These are phyloP conservation scores for Pocillopora verrucosa DNA, from an alignment of 64 coral and sea anemone species.

Conservation along the genomic window DNA sequence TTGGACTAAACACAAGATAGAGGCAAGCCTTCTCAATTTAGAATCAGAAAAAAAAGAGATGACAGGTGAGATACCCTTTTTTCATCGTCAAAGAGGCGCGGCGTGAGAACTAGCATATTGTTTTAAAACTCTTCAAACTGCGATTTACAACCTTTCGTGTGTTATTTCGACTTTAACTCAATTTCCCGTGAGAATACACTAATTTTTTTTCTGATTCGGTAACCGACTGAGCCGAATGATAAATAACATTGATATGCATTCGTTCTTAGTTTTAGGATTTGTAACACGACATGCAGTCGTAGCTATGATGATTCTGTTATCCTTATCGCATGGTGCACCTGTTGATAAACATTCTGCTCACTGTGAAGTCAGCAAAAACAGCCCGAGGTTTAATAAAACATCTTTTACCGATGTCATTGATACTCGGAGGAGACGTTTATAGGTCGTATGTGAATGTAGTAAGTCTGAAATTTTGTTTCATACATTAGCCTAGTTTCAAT, in stretches of 20 bases:
- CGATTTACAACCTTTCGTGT: too few relatives aligned
- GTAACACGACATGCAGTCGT: background rate
- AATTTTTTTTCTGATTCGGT: background rate
- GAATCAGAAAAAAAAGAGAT: too few relatives aligned
- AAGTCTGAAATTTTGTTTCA: background rate
- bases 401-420: conserved; percentile 18
- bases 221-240: background rate
- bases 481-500: background rate
- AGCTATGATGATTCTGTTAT: background rate
- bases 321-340: background rate
- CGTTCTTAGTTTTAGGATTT: background rate
- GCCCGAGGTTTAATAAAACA: background rate
- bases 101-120: too few relatives aligned
- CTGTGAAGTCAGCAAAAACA: conserved; percentile 4
- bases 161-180: too few relatives aligned
- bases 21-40: too few relatives aligned
- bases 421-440: conserved; percentile 20
- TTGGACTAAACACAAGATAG: too few relatives aligned
- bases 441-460: background rate
- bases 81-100: too few relatives aligned
- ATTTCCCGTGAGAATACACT: too few relatives aligned
- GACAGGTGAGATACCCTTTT: too few relatives aligned
- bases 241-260: background rate
- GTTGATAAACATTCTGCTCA: background rate
- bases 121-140: too few relatives aligned